Conservation (phyloP, 2,113 vertebrate genomes). For the Dunckerocampus dactyliophorus region DNA sequence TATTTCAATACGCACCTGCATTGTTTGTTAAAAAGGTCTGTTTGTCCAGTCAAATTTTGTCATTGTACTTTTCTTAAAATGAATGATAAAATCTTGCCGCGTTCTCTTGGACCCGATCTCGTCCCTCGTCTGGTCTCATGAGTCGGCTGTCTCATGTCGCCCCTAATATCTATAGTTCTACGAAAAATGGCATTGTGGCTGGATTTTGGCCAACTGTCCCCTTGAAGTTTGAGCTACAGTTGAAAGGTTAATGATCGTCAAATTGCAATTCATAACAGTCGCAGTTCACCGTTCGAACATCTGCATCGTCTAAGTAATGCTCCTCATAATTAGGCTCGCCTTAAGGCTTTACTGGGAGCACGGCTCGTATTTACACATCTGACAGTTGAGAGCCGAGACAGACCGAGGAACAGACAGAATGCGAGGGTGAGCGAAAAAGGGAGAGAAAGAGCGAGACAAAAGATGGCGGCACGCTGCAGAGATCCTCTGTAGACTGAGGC, state of each 20-base stretch:
- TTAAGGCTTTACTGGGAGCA: slow-evolving; percentile 52
- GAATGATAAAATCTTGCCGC: too few species aligned
- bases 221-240: slow-evolving; percentile 6
- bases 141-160: too few species aligned
- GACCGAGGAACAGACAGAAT: slow-evolving; percentile 17
- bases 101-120: too few species aligned
- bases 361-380: slow-evolving; percentile 56
- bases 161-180: too few species aligned
- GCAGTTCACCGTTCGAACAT: slow-evolving; percentile 24
- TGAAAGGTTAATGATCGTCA: background rate
- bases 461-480: slow-evolving; percentile 25
- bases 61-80: too few species aligned
- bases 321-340: slow-evolving; percentile 52
- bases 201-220: background rate
- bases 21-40: too few species aligned
- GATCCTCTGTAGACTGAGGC: slow-evolving; percentile 34
- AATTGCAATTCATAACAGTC: background rate
- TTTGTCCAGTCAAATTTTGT: too few species aligned
- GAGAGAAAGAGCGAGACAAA: slow-evolving; percentile 14
- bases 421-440: slow-evolving; percentile 9
- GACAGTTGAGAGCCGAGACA: slow-evolving; percentile 37
- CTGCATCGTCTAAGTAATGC: slow-evolving; percentile 44
- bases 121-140: too few species aligned
- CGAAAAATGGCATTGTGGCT: background rate
- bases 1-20: too few species aligned